Evolutionary conservation across 2,888 invertebrate genomes (phyloP).

Genomic region (Kuschelorhynchus macadamiae): DNA sequence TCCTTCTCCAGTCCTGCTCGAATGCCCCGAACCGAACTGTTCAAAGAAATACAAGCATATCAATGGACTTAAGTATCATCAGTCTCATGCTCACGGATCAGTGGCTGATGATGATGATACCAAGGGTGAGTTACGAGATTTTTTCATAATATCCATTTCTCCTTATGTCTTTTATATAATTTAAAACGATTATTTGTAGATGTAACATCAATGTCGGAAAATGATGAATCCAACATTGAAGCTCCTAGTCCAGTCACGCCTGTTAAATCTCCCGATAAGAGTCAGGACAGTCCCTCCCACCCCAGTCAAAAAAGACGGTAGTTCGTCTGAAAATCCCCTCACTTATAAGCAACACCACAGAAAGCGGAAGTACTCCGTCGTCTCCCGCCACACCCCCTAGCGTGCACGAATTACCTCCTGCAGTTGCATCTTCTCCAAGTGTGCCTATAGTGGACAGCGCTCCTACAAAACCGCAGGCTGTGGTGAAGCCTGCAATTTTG

Average conservation of each 20-base stretch:
- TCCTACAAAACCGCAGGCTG: constrained; percentile 55
- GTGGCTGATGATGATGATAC: constrained; percentile 77
- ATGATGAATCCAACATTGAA: constrained; percentile 75
- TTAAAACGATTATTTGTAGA: too few relatives aligned
- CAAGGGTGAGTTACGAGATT: constrained; percentile 60
- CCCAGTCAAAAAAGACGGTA: constrained; percentile 66
- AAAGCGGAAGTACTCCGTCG: constrained; percentile 65
- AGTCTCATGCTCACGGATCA: constrained; percentile 93
- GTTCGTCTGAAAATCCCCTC: constrained; percentile 57
- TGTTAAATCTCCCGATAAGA: constrained; percentile 76
- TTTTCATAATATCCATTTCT: too few relatives aligned
- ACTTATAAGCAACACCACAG: constrained; percentile 57
- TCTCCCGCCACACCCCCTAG: constrained; percentile 67
- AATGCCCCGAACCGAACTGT: constrained; percentile 97
- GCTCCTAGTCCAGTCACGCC: constrained; percentile 75
- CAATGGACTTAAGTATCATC: constrained; percentile 95
- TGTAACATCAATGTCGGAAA: constrained; percentile 82
- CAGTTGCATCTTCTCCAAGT: constrained; percentile 61
- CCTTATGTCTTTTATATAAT: too few relatives aligned
- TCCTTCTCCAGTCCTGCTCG: constrained; percentile 85
- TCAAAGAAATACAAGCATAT: constrained; percentile 98
- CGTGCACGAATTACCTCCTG: constrained; percentile 60
- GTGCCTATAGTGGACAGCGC: constrained; percentile 60
- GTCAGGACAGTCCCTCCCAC: constrained; percentile 71
- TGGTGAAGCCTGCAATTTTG: constrained; percentile 75